Evolutionary conservation across 2,888 invertebrate genomes (phyloP).

Genomic region (Anarsia innoxiella): DNA sequence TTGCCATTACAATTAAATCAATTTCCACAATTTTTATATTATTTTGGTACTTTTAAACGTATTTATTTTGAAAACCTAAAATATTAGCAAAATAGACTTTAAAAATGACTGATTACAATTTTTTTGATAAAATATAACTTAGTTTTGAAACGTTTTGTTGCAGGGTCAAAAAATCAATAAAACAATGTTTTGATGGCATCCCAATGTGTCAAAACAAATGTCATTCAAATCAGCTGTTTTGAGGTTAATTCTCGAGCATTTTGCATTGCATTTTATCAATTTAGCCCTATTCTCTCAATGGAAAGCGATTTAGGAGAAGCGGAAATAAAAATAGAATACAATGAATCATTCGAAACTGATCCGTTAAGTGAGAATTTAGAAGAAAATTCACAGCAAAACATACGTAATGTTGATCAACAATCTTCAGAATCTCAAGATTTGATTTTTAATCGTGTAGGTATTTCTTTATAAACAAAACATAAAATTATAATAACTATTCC

Average conservation of each 20-base stretch:
- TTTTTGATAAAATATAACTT: neutral
- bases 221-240: neutral
- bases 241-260: neutral
- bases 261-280: neutral
- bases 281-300: slow-evolving; percentile 16
- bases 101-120: neutral
- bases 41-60: too few species aligned
- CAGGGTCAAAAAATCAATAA: neutral
- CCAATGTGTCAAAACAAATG: too few species aligned
- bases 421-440: too few species aligned
- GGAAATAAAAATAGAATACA: slow-evolving; percentile 44
- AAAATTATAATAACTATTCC: too few species aligned
- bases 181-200: too few species aligned
- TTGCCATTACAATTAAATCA: too few species aligned
- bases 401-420: too few species aligned
- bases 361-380: slow-evolving; percentile 24
- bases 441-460: too few species aligned
- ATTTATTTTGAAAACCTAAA: too few species aligned
- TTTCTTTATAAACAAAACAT: too few species aligned
- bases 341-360: slow-evolving; percentile 29
- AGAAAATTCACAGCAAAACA: neutral
- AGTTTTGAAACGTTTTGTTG: neutral
- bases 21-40: too few species aligned
- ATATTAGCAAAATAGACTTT: too few species aligned
- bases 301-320: slow-evolving; percentile 22